These are phyloP conservation scores for Zygaena filipendulae DNA, from an alignment of 2,888 invertebrate genomes.

Conservation along the genomic window DNA sequence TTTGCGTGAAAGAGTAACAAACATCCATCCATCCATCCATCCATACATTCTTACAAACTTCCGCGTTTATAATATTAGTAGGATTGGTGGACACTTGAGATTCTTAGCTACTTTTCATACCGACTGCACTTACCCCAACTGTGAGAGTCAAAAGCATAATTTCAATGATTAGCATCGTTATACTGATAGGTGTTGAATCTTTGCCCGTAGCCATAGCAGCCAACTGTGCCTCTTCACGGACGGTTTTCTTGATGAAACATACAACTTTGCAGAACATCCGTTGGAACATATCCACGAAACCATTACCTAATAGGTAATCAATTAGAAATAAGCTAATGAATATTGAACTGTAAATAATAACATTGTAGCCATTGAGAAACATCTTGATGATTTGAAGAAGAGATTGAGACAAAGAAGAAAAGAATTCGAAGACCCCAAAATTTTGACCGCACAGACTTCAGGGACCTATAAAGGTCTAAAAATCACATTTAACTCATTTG, in stretches of 20 bases:
- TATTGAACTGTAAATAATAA: conserved; percentile 23
- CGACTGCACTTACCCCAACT: conserved; percentile 30
- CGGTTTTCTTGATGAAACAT: conserved; percentile 29
- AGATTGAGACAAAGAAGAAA: too few relatives aligned
- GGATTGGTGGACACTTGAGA: too few relatives aligned
- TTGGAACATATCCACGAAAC: conserved; percentile 31
- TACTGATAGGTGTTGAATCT: conserved; percentile 25
- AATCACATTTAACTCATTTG: too few relatives aligned
- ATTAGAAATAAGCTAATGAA: conserved; percentile 32
- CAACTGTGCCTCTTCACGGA: conserved; percentile 29
- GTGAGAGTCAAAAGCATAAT: conserved; percentile 30
- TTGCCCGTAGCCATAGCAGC: conserved; percentile 16
- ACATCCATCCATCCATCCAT: too few relatives aligned
- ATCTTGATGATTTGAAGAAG: conserved; percentile 18
- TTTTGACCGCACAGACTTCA: too few relatives aligned
- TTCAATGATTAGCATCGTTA: conserved; percentile 32
- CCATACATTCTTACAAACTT: too few relatives aligned
- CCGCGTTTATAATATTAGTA: too few relatives aligned
- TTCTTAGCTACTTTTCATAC: too few relatives aligned
- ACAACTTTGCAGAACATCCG: conserved; percentile 27
- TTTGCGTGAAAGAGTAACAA: too few relatives aligned
- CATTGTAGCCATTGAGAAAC: conserved; percentile 22
- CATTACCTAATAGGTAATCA: conserved; percentile 41
- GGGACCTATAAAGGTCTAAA: too few relatives aligned
- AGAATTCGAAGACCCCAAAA: too few relatives aligned